These are phyloP conservation scores for Lophius americanus DNA, from an alignment of 2,797 vertebrate species.

Conservation along the genomic window DNA sequence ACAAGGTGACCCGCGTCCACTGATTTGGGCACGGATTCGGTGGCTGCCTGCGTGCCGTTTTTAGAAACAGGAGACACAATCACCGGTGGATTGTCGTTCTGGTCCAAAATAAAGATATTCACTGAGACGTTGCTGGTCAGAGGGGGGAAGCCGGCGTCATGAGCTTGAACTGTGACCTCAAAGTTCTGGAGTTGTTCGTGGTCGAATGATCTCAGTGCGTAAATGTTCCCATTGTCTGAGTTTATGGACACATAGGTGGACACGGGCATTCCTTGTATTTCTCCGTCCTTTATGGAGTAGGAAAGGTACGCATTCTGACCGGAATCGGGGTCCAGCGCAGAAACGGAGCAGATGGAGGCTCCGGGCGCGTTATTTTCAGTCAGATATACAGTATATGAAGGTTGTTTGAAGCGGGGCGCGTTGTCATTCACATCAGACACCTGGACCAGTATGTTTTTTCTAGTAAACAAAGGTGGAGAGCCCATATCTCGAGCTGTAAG, in stretches of 20 bases:
- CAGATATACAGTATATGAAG: slow-evolving; percentile 88
- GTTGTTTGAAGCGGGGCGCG: slow-evolving; percentile 85
- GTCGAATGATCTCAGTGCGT: slow-evolving; percentile 90
- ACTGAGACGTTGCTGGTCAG: slow-evolving; percentile 84
- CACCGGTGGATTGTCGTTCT: slow-evolving; percentile 89
- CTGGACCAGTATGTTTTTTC: slow-evolving; percentile 80
- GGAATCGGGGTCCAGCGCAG: slow-evolving; percentile 84
- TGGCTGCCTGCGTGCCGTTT: slow-evolving; percentile 81
- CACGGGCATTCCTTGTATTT: slow-evolving; percentile 85
- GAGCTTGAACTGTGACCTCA: slow-evolving; percentile 84
- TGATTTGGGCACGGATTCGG: slow-evolving; percentile 80
- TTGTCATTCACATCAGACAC: slow-evolving; percentile 93
- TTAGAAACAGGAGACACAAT: slow-evolving; percentile 78
- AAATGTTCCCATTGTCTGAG: slow-evolving; percentile 90
- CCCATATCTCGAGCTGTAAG: slow-evolving; percentile 88
- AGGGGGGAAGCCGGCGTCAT: slow-evolving; percentile 88
- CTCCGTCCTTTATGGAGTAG: slow-evolving; percentile 85
- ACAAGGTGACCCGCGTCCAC: slow-evolving; percentile 87
- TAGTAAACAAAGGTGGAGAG: slow-evolving; percentile 83
- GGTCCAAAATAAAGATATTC: slow-evolving; percentile 87
- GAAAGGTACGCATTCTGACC: slow-evolving; percentile 90
- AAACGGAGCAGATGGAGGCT: slow-evolving; percentile 88
- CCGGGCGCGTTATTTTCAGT: slow-evolving; percentile 91
- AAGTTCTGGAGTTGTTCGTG: slow-evolving; percentile 89
- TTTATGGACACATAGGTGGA: slow-evolving; percentile 92